A percentile compares a stretch with the other conserved stretches of the same genome.
These are phyloP conservation scores for Porites divaricata DNA, from an alignment of 92 coral and sea anemone species.

Conservation along the genomic window DNA sequence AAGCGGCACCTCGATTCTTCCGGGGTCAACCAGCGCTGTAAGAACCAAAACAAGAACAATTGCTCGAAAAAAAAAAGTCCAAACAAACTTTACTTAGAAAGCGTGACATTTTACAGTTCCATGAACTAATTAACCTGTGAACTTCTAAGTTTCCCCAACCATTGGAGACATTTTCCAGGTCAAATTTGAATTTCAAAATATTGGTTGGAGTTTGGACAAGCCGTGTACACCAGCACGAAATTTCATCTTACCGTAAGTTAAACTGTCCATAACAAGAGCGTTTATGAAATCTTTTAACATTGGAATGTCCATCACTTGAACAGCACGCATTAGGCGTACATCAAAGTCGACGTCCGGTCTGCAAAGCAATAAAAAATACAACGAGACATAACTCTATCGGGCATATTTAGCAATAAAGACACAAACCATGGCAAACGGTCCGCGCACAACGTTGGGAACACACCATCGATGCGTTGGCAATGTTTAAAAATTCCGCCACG, in stretches of 20 bases:
- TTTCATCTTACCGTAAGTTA: slow-evolving; percentile 74
- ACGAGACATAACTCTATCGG: too few species aligned
- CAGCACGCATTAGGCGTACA: slow-evolving; percentile 89
- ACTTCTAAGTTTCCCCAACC: too few species aligned
- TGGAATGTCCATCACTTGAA: slow-evolving; percentile 96
- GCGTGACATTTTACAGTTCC: too few species aligned
- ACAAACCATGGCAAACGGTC: too few species aligned
- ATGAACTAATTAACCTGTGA: too few species aligned
- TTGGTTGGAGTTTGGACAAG: too few species aligned
- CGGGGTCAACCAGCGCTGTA: slow-evolving; percentile 93
- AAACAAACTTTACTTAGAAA: not conserved
- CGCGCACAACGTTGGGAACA: too few species aligned
- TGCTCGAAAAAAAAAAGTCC: not conserved
- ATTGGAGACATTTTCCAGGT: too few species aligned
- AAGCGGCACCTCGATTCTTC: slow-evolving; percentile 86
- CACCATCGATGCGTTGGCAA: not conserved
- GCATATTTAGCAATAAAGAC: too few species aligned
- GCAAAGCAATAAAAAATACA: not conserved
- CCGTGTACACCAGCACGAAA: too few species aligned
- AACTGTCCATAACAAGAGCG: slow-evolving; percentile 93
- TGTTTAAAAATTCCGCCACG: not conserved
- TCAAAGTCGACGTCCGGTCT: slow-evolving; percentile 91
- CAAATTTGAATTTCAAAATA: too few species aligned
- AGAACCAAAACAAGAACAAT: not conserved
- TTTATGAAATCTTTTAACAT: slow-evolving; percentile 94